These are phyloP conservation scores for Psilanteris sp. DNA, from an alignment of 1,140 invertebrate genomes.

Conservation along the genomic window DNA sequence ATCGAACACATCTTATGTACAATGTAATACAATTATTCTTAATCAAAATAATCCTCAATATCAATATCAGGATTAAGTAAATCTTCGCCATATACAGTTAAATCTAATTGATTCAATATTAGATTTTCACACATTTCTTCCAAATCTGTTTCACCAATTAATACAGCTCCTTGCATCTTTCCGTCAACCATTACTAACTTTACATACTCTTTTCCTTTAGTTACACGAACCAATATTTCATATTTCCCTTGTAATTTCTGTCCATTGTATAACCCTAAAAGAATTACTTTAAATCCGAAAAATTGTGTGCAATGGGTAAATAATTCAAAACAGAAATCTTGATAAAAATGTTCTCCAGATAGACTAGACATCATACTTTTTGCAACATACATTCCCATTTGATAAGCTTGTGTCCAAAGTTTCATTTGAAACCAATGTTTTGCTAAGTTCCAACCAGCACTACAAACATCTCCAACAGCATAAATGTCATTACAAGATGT, in stretches of 20 bases:
- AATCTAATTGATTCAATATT: conserved; percentile 96
- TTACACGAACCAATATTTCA: conserved; percentile 92
- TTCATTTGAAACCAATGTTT: conserved; percentile 98
- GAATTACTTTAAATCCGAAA: conserved; percentile 96
- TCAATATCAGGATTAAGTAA: conserved; percentile 97
- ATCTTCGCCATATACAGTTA: conserved; percentile 93
- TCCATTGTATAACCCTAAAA: conserved; percentile 96
- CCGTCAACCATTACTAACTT: conserved; percentile 94
- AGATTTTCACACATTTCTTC: conserved; percentile 99
- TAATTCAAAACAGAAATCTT: conserved; percentile 98
- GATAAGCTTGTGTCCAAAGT: conserved; percentile 97
- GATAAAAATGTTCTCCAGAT: conserved; percentile 83
- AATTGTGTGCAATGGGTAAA: conserved; percentile 98
- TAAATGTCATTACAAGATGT: conserved; percentile 90
- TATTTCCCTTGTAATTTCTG: conserved; percentile 92
- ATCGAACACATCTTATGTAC: conserved; percentile 2
- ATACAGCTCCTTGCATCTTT: conserved; percentile 93
- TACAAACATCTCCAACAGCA: conserved; percentile 97
- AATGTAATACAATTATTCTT: conserved; percentile 55
- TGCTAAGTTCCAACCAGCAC: conserved; percentile 87
- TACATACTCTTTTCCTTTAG: conserved; percentile 91
- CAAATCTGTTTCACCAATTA: conserved; percentile 97
- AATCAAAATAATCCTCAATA: conserved; percentile 99
- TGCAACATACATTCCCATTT: conserved; percentile 97
- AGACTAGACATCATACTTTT: conserved; percentile 90